Conservation (phyloP, 1,140 invertebrate species). For the Eulimnadia texana region DNA sequence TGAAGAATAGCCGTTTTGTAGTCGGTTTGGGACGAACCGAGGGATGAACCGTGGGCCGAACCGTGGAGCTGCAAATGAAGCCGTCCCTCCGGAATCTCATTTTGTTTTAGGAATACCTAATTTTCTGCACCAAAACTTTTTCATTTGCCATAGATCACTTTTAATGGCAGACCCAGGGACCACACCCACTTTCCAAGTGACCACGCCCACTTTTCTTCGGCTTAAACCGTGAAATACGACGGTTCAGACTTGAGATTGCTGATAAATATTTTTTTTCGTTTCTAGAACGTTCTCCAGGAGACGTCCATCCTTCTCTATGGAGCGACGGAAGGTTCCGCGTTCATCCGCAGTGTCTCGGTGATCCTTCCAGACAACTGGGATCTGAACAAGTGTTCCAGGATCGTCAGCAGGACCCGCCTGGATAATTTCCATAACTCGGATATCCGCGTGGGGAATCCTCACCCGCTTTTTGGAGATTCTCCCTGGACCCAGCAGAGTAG, state of each 20-base stretch:
- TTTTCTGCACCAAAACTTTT: background rate
- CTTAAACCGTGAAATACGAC: too few species aligned
- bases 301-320: conserved; percentile 35
- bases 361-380: conserved; percentile 39
- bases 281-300: conserved; percentile 34
- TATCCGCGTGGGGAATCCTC: conserved; percentile 31
- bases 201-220: too few species aligned
- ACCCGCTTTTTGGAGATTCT: conserved; percentile 34
- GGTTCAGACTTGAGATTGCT: too few species aligned
- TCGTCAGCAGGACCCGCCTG: conserved; percentile 30
- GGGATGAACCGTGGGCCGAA: background rate
- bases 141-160: background rate
- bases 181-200: too few species aligned
- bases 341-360: conserved; percentile 35
- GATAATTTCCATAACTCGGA: conserved; percentile 29
- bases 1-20: too few species aligned
- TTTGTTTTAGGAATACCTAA: background rate
- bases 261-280: too few species aligned
- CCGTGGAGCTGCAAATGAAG: background rate
- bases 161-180: background rate
- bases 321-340: conserved; percentile 36
- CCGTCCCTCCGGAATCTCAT: background rate
- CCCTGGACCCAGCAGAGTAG: conserved; percentile 42
- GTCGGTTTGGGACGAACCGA: background rate
- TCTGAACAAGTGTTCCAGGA: conserved; percentile 21